phyloP scores from a whole-genome alignment of 2,888 invertebrate species.

The Salpingus planirostris region DNA sequence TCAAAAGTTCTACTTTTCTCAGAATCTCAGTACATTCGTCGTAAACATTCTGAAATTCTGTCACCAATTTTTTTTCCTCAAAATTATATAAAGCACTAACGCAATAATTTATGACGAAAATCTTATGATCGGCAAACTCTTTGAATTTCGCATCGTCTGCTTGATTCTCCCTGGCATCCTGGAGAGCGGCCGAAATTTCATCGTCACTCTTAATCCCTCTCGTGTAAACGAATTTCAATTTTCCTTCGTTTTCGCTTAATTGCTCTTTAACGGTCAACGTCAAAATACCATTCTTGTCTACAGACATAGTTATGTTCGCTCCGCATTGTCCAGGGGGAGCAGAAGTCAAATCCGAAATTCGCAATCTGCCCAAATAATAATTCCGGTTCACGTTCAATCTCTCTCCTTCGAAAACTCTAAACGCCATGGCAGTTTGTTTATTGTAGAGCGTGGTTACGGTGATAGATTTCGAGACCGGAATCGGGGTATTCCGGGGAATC shows the following conservation, averaged over 20 bases:
- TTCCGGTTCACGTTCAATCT: slow-evolving; percentile 13
- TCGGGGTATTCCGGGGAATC: slow-evolving; percentile 19
- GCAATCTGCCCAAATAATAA: slow-evolving; percentile 10
- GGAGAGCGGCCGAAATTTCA: slow-evolving; percentile 13
- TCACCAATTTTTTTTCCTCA: slow-evolving; percentile 2
- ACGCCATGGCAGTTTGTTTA: slow-evolving; percentile 11
- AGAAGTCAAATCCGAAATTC: slow-evolving; percentile 14
- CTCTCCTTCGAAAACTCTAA: slow-evolving; percentile 20
- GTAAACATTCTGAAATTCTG: slow-evolving; percentile 2
- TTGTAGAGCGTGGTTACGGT: slow-evolving; percentile 11
- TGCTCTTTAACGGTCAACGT: slow-evolving; percentile 16
- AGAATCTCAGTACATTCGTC: slow-evolving; percentile 2
- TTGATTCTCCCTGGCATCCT: slow-evolving; percentile 12
- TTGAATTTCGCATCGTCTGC: slow-evolving; percentile 10
- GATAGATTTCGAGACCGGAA: slow-evolving; percentile 11
- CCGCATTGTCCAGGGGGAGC: slow-evolving; percentile 11
- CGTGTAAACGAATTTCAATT: slow-evolving; percentile 14
- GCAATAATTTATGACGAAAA: slow-evolving; percentile 9
- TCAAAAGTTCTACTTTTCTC: too few relatives aligned
- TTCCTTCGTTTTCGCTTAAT: slow-evolving; percentile 10
- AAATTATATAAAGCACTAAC: slow-evolving; percentile 7
- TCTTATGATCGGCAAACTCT: slow-evolving; percentile 17
- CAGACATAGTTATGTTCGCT: slow-evolving; percentile 6
- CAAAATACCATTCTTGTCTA: slow-evolving; percentile 21
- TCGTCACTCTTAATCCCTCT: slow-evolving; percentile 12